Conservation (phyloP, 2,113 vertebrate genomes). For the Menura novaehollandiae region DNA sequence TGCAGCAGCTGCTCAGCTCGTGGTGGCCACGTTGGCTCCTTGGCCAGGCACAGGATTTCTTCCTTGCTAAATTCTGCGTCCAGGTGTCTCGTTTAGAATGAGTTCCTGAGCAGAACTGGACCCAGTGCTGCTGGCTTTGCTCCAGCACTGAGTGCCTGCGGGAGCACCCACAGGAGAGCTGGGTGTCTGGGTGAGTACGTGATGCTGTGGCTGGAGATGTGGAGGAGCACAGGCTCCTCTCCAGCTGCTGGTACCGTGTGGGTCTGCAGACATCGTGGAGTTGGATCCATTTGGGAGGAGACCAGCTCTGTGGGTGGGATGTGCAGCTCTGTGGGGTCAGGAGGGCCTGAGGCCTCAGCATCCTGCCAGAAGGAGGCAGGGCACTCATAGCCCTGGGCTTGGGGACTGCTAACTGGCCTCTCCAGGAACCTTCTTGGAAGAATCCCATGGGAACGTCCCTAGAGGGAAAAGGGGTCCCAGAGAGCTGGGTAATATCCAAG, state of each 20-base stretch:
- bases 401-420: not conserved
- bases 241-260: accelerated
- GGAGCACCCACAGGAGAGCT: not conserved
- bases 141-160: not conserved
- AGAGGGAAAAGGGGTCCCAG: not conserved
- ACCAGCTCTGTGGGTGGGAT: not conserved
- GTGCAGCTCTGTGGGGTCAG: not conserved
- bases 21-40: not conserved
- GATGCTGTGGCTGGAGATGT: not conserved
- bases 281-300: accelerated
- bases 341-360: accelerated
- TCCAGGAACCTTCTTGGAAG: not conserved
- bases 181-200: accelerated
- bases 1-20: not conserved
- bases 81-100: accelerated
- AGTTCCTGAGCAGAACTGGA: not conserved
- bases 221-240: accelerated
- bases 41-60: not conserved
- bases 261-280: not conserved
- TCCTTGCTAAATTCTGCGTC: not conserved
- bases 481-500: not conserved
- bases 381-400: not conserved
- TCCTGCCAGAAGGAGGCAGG: not conserved
- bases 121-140: not conserved
- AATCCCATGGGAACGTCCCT: not conserved